phyloP scores from a whole-genome alignment of 2,797 vertebrate genomes.

The Gobionotothen gibberifrons region DNA sequence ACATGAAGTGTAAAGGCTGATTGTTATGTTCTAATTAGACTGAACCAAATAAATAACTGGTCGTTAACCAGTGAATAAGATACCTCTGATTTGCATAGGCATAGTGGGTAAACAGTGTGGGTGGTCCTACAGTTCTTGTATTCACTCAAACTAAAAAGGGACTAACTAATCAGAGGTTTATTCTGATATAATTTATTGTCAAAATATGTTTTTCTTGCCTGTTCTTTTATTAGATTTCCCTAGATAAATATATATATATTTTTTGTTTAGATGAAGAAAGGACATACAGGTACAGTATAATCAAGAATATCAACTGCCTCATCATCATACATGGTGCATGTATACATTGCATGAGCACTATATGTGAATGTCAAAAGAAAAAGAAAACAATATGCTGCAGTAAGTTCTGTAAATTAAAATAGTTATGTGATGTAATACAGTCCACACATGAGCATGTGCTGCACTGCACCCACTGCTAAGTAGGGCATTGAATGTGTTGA shows the following conservation, averaged over 20 bases:
- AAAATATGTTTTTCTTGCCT: background rate
- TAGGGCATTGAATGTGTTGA: slow-evolving; percentile 40
- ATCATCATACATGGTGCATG: slow-evolving; percentile 7
- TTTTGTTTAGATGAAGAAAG: slow-evolving; percentile 6
- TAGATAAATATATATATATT: background rate
- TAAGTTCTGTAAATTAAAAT: slow-evolving; percentile 11
- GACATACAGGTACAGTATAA: background rate
- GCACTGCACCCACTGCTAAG: slow-evolving; percentile 35
- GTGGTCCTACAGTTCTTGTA: slow-evolving; percentile 30
- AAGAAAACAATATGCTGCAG: background rate
- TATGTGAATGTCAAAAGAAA: background rate
- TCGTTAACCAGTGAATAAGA: slow-evolving; percentile 44
- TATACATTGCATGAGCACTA: slow-evolving; percentile 19
- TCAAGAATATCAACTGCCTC: slow-evolving; percentile 26
- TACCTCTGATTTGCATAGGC: slow-evolving; percentile 39
- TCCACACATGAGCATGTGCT: slow-evolving; percentile 26
- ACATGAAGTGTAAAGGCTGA: slow-evolving; percentile 61
- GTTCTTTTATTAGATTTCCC: slow-evolving; percentile 7
- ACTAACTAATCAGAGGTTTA: slow-evolving; percentile 42
- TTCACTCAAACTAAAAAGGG: slow-evolving; percentile 24
- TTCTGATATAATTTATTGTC: slow-evolving; percentile 19
- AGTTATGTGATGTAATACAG: slow-evolving; percentile 19
- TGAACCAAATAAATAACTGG: slow-evolving; percentile 59
- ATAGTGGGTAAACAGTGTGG: slow-evolving; percentile 18
- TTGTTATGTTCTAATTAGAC: slow-evolving; percentile 63